Conservation (phyloP, 1,140 invertebrate species). For the Drosophila orosa region DNA sequence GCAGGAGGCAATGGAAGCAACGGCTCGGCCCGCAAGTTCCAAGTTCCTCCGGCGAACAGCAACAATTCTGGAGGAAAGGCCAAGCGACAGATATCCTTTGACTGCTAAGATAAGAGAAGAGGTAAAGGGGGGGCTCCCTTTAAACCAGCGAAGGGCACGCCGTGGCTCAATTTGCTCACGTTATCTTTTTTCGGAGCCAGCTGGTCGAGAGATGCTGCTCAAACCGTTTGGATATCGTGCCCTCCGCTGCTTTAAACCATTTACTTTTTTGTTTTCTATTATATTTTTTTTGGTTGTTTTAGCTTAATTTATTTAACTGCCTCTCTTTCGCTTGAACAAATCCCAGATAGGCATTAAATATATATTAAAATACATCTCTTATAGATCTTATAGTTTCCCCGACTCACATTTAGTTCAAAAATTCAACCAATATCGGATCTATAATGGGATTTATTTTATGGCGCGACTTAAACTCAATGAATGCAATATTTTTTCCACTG, state of each 20-base stretch:
- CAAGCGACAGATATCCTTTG: slow-evolving; percentile 79
- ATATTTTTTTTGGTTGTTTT: slow-evolving; percentile 64
- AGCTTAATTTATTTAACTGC: slow-evolving; percentile 65
- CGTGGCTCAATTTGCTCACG: too few relatives aligned
- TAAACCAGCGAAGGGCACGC: too few relatives aligned
- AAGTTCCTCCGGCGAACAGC: slow-evolving; percentile 13
- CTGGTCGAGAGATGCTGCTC: too few relatives aligned
- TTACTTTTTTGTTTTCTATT: slow-evolving; percentile 43
- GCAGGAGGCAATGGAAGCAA: slow-evolving; percentile 48
- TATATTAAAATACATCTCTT: slow-evolving; percentile 32
- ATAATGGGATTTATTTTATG: slow-evolving; percentile 50
- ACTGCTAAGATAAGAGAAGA: slow-evolving; percentile 61
- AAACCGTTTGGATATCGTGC: too few relatives aligned
- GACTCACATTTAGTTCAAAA: slow-evolving; percentile 28
- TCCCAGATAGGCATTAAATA: slow-evolving; percentile 8
- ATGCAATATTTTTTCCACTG: slow-evolving; percentile 70
- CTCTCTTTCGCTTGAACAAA: slow-evolving; percentile 19
- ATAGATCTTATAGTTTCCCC: slow-evolving; percentile 27
- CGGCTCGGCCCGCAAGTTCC: slow-evolving; percentile 51
- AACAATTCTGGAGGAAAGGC: slow-evolving; percentile 58
- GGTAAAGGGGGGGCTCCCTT: slow-evolving; percentile 1
- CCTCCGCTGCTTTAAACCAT: too few relatives aligned
- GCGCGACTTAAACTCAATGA: slow-evolving; percentile 42
- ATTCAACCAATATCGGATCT: slow-evolving; percentile 36
- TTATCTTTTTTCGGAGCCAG: too few relatives aligned